Base-by-base conservation (phyloP, 2,113 vertebrate genomes). In the Pyxicephalus adspersus region DNA sequence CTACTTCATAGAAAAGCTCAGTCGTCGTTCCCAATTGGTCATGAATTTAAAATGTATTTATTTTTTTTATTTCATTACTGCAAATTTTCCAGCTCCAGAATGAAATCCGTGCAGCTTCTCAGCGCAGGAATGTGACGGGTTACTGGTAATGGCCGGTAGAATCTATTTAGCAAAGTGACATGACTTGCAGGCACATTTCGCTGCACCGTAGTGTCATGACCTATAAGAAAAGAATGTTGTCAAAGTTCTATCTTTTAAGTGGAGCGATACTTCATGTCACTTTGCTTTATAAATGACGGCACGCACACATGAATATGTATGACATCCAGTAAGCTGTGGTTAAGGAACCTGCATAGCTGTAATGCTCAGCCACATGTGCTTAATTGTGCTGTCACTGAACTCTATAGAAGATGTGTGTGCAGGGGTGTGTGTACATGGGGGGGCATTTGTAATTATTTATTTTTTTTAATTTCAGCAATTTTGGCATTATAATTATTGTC, bases 231-330 rank as follows among this genome's bases (percentile, higher is more conserved):
- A 15, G 34, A 66, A 77, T 3, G 6, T 64, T 23, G 50, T 66
- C 76, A 80, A 80, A 70, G 31, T 70, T 70, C 71, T 68, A 61
- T 71, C 66, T 71, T 22, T 50, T 70, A 61, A 61, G 54, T 71
- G 55, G 66, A 71, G 15, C 25, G 66, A 61, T 71, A 22, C 65
- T 71, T 60, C 34, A 50, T 61, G 65, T 80, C 77, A 60, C 77
- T 71, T 71, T 52, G 29, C 29, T 31, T 71, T 77, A 54, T 77
- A 34, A 66, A 66, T 55, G 45, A 19, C 63, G 54, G 76, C 11
- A 25, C 20, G 26, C 51, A 34, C 11, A 28, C 31, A 77, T 77
- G 75, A 77, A 65, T 77, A 77, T 77, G 75, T 55, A 77, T 66
- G 76, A 55, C 64, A 66, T 25, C 34, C 63, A 23, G 51, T 55